Evolutionary conservation across 2,797 vertebrate species (phyloP), one percentile per base, ranked within the genome.

Genomic region (Siniperca undulata): DNA sequence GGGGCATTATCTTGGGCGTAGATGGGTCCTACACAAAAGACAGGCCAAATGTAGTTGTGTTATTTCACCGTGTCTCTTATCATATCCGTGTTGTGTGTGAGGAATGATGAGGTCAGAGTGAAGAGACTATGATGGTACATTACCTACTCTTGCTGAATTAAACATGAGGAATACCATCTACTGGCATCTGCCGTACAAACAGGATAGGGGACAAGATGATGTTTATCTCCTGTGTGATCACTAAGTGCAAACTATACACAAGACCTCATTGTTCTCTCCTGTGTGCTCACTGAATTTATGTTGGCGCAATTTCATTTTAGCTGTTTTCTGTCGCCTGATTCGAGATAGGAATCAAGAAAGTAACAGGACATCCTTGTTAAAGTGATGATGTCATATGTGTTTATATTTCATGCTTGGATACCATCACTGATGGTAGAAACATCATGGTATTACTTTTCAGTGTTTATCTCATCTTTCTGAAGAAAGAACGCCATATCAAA

Each of bases 81-180:
- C 81, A 67, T 60, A 55, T 77, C 38, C 81, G 53, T 24, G 30
- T 40, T 24, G 8, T 58, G 64, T 61, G 82, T 74, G 72, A 89
- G 71, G 77, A 85, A 84, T 24, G 82, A 90, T 86, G 86, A 90
- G 56, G 77, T 91, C 88, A 86, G 68, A 67, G 36, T 59, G 30
- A 64, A 58, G 78, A 74, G 27, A 77, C 68, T 52, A 74, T 75
- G 78, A 82, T 58, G 36, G 86, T 84, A 80, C 24, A 62, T 68
- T 42, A 70, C 52, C 22, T 56, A 40, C 52, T 69, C 38, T 61
- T 73, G 58, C 48, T 13, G 56, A 78, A 36, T 58, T 83, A 60
- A 60, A 72, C 67, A 71, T 10, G 27, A 78, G 53, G 36, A 79
- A 77, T 17, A 76, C 30, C 34, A 44, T 80, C 44, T 27, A 38